These are phyloP conservation scores for Pogona vitticeps DNA, from an alignment of 2,113 vertebrate genomes.

Conservation along the genomic window DNA sequence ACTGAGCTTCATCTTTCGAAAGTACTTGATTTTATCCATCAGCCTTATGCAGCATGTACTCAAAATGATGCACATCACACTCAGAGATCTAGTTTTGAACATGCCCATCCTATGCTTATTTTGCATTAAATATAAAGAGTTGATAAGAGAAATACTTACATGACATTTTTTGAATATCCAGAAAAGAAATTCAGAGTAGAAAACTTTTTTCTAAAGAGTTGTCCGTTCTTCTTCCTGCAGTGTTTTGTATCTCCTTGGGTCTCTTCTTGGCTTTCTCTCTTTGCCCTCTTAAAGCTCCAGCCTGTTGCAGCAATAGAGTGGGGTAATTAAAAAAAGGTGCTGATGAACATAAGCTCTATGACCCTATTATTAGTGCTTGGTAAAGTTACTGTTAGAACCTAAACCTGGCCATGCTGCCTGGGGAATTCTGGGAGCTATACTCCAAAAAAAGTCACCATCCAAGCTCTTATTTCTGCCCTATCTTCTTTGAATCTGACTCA, in stretches of 20 bases:
- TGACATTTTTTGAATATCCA: conserved; percentile 57
- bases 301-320: conserved; percentile 36
- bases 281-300: conserved; percentile 59
- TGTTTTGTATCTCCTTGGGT: conserved; percentile 45
- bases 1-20: not conserved
- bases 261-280: conserved; percentile 48
- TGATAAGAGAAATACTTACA: conserved; percentile 55
- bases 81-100: not conserved
- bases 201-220: conserved; percentile 68
- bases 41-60: not conserved
- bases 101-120: not conserved
- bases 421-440: no score
- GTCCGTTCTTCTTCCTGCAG: conserved; percentile 56
- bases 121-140: not conserved
- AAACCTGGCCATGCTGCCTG: no score
- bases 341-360: not conserved
- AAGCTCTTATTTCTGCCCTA: no score
- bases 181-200: conserved; percentile 63
- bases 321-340: not conserved
- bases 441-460: not conserved
- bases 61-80: not conserved
- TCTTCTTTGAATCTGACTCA: not conserved
- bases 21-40: not conserved
- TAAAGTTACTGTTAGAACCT: no score
- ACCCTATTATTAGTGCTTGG: no score